Base-by-base conservation (phyloP, 2,797 vertebrate species). In the Enteromius radiatus region DNA sequence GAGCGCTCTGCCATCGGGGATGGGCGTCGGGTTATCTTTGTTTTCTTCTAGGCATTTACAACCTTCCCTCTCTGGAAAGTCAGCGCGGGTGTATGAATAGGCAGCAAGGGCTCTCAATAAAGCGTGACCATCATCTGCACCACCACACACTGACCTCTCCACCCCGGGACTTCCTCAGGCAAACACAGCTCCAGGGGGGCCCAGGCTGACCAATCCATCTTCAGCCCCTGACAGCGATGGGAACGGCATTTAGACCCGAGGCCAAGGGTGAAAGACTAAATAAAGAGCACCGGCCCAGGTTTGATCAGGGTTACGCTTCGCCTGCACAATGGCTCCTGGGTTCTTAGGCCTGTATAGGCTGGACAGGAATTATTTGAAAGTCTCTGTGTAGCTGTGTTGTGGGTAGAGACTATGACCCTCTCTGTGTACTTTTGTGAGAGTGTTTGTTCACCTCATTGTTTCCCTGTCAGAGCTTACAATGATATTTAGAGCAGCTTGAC, bases 161-260 rank as follows among this genome's bases (percentile, higher is more conserved):
- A 78, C 82, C 83, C 80, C 78, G 70, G 43, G 47, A 38, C 74
- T 84, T 85, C 85, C 75, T 69, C 79, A 76, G 70, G 70, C 91
- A 92, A 92, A 91, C 88, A 89, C 88, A 88, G 90, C 83, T 82
- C 47, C 80, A 52, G 77, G 88, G 91, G 91, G 89, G 79, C 87
- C 86, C 88, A 90, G 90, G 84, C 86, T 91, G 92, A 93, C 92
- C 89, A 45, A 94, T 94, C 91, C 93, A 94, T 94, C 93, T 93
- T 86, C 89, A 64, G 85, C 88, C 84, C 76, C 88, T 91, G 93
- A 95, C 92, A 93, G 89, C 91, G 90, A 94, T 92, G 92, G 92
- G 92, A 86, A 92, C 92, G 92, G 93, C 93, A 92, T 93, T 90
- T 95, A 90, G 92, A 92, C 93, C 90, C 85, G 61, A 79, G 85